These are phyloP conservation scores for Trachelus iudaicus DNA, from an alignment of 2,888 invertebrate genomes.

Conservation along the genomic window DNA sequence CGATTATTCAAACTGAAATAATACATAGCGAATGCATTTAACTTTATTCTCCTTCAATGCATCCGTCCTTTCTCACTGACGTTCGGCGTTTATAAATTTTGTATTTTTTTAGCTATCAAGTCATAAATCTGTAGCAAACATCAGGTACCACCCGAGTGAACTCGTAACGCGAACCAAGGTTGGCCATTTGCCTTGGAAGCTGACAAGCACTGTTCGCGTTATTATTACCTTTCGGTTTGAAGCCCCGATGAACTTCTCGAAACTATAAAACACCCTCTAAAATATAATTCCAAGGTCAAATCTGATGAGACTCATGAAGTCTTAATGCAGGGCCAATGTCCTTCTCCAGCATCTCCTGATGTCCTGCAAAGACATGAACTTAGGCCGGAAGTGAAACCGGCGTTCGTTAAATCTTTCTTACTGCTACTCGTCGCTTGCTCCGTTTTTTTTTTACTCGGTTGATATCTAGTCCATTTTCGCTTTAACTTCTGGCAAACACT, in stretches of 20 bases:
- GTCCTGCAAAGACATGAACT: neutral
- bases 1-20: neutral
- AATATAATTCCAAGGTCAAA: neutral
- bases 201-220: constrained; percentile 31
- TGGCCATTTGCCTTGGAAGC: constrained; percentile 41
- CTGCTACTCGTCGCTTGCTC: neutral
- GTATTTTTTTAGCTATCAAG: neutral
- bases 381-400: neutral
- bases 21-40: neutral
- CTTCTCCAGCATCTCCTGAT: neutral
- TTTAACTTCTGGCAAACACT: neutral
- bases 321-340: neutral
- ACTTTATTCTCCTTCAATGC: neutral
- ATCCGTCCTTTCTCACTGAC: neutral
- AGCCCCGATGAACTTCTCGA: neutral
- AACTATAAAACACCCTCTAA: neutral
- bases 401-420: neutral
- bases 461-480: neutral
- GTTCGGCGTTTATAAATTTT: neutral
- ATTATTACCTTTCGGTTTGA: constrained; percentile 27
- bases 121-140: neutral
- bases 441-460: neutral
- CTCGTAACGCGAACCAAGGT: constrained; percentile 36
- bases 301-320: neutral
- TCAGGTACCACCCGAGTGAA: neutral